Conservation (phyloP, 2,888 invertebrate species). For the Nasonia oneida region DNA sequence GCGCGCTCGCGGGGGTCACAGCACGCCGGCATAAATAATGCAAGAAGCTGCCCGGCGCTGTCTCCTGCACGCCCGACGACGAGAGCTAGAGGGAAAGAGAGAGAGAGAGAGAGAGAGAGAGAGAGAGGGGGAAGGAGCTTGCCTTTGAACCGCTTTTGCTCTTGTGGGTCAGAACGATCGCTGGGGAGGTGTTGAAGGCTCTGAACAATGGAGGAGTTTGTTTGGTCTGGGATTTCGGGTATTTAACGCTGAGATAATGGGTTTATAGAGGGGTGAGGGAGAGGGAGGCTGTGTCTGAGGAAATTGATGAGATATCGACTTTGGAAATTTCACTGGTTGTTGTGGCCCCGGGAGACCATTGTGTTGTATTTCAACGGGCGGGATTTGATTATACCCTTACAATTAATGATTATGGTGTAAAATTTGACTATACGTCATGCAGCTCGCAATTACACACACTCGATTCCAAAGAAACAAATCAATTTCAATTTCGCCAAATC, state of each 20-base stretch:
- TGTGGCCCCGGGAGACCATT: neutral
- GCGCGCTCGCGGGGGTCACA: neutral
- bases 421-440: too few relatives aligned
- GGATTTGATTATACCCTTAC: neutral
- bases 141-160: slow-evolving; percentile 14
- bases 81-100: neutral
- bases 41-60: slow-evolving; percentile 49
- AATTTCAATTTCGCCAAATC: neutral
- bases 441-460: too few relatives aligned
- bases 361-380: neutral
- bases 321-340: neutral
- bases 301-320: slow-evolving; percentile 6
- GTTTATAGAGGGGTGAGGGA: neutral
- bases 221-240: slow-evolving; percentile 16
- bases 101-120: neutral
- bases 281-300: neutral
- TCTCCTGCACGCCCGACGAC: slow-evolving; percentile 31
- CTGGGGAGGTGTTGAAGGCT: neutral
- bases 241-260: neutral
- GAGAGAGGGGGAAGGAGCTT: neutral
- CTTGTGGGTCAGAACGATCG: slow-evolving; percentile 21
- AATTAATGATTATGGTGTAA: too few relatives aligned
- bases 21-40: slow-evolving; percentile 73
- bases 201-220: slow-evolving; percentile 40
- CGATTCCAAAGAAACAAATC: neutral